Evolutionary conservation across 2,888 invertebrate species (phyloP), one percentile per base, ranked within the genome.

Genomic region (Volucella bombylans): DNA sequence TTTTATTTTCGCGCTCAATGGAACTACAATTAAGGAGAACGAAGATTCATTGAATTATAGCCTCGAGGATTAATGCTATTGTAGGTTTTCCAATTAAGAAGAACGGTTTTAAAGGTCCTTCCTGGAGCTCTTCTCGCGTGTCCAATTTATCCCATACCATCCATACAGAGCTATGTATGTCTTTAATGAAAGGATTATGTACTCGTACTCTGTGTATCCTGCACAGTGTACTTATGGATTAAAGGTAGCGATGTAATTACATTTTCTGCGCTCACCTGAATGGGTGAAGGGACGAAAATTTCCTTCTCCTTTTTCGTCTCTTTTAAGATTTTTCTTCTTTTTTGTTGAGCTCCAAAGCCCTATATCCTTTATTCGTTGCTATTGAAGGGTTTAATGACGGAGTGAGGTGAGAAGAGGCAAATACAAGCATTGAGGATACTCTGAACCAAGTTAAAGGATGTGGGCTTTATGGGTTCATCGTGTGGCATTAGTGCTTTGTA

Each of bases 71-170:
- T 83, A 83, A 83, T 80, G 47, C 73, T 65, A 80, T 71, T 74
- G 80, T 67, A 76, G 80, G 74, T 80, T 80, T 83, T 80, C 80
- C 80, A 80, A 80, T 83, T 79, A 83, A 83, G 80, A 76, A 71
- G 80, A 80, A 80, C 69, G 64, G 73, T 69, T 74, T 79, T 74
- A 73, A 76, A 45, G 64, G 54, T 38, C 54, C 39, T 49, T n/a
- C 31, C 11, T 50, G 1, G 54, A 11, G 50, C 41, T 14, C 45
- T 31, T 10, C 57, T 12, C 31, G 23, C 15, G 11, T 43, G 23
- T 8, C 18, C 50, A 23, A 41, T 9, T 31, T 55, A 10, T 31
- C 45, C 45, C 77, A 23, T 59, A 47, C 71, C 10, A 67, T 23
- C 18, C 3, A 23, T 23, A 23, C 18, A n/a, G n/a, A n/a, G n/a